Evolutionary conservation across 2,888 invertebrate genomes (phyloP).

Genomic region (Pollenia amentaria): DNA sequence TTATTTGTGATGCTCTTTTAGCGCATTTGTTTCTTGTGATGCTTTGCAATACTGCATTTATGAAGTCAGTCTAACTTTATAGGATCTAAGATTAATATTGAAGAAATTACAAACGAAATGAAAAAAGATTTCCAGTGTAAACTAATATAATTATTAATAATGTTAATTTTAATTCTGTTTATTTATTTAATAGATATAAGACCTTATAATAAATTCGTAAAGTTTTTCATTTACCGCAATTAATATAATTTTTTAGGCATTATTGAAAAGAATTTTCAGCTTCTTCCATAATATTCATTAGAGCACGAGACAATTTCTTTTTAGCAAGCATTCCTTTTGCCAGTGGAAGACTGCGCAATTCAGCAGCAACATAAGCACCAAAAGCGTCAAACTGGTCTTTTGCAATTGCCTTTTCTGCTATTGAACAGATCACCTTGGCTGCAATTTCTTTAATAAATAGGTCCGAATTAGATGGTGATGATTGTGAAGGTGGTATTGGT

Average conservation of each 20-base stretch:
- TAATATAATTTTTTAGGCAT: too few relatives aligned
- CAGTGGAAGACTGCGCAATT: neutral
- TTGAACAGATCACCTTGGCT: neutral
- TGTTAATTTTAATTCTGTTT: neutral
- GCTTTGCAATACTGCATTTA: too few relatives aligned
- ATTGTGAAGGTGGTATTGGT: neutral
- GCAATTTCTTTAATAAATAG: conserved; percentile 20
- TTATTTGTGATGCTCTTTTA: too few relatives aligned
- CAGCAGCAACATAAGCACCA: conserved; percentile 17
- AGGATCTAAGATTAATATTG: too few relatives aligned
- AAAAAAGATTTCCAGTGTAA: too few relatives aligned
- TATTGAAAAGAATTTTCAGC: neutral
- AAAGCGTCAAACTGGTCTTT: neutral
- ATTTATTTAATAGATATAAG: too few relatives aligned
- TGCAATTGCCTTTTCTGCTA: conserved; percentile 1
- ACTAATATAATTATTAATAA: too few relatives aligned
- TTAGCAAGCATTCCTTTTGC: neutral
- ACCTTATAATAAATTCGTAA: too few relatives aligned
- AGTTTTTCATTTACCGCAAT: too few relatives aligned
- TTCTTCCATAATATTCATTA: neutral
- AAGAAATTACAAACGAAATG: too few relatives aligned
- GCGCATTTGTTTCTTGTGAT: too few relatives aligned
- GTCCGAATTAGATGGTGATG: neutral
- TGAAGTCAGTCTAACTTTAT: too few relatives aligned
- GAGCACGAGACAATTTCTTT: neutral